Percentiles rank a stretch among this genome's conserved stretches.
Conservation (phyloP, 2,113 vertebrate genomes). For the Oreotrochilus melanogaster region DNA sequence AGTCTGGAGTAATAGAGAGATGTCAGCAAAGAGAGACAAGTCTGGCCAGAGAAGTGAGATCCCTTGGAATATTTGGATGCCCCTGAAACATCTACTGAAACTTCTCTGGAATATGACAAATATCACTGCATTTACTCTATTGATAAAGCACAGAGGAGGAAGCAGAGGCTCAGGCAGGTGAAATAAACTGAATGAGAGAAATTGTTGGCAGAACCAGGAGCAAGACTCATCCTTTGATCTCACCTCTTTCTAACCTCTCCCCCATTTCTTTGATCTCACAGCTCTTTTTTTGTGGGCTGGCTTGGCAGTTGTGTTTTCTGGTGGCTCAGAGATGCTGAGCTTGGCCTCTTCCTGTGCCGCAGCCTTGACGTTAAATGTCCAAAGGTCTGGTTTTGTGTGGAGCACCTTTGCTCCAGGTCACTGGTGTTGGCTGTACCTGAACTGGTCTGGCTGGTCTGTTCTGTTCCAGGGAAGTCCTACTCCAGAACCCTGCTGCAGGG, state of each 20-base stretch:
- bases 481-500: constrained; percentile 87
- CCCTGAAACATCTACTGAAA: background rate
- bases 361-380: background rate
- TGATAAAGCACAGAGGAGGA: constrained; percentile 4
- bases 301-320: background rate
- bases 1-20: background rate
- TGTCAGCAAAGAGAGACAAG: background rate
- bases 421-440: background rate
- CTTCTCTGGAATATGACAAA: background rate
- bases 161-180: background rate
- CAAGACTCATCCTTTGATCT: constrained; percentile 45
- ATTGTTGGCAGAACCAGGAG: constrained; percentile 5
- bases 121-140: background rate
- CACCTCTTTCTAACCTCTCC: background rate
- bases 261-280: constrained; percentile 28
- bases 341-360: background rate
- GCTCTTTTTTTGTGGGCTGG: constrained; percentile 36
- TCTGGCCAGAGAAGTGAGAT: background rate
- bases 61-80: background rate
- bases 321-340: background rate
- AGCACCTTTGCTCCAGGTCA: background rate
- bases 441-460: background rate
- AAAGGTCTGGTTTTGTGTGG: background rate
- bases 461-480: constrained; percentile 79
- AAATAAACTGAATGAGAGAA: background rate